A percentile compares a stretch with the other conserved stretches of the same genome.
Evolutionary conservation across 2,113 vertebrate species (phyloP).

Genomic region (Atractosteus spatula): DNA sequence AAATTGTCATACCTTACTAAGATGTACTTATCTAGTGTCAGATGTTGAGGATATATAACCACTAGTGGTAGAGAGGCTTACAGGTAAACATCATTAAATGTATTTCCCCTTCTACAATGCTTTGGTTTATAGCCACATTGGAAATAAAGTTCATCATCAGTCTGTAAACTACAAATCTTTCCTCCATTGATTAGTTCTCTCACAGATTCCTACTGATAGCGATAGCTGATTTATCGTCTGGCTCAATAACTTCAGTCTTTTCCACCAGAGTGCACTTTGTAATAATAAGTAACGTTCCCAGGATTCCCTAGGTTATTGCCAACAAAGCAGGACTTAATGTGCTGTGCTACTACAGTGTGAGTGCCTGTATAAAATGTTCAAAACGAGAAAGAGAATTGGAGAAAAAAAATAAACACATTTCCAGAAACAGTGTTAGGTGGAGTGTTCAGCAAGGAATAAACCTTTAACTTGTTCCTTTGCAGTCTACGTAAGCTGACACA

Average conservation of each 20-base stretch:
- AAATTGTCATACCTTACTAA: too few species aligned
- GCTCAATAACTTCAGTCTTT: slow-evolving; percentile 17
- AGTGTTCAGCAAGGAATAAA: too few species aligned
- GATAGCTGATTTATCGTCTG: slow-evolving; percentile 45
- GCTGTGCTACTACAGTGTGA: not conserved
- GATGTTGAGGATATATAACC: too few species aligned
- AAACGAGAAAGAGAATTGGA: too few species aligned
- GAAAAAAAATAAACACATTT: too few species aligned
- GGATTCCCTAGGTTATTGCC: not conserved
- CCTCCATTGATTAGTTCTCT: slow-evolving; percentile 33
- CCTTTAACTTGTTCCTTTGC: too few species aligned
- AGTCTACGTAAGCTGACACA: too few species aligned
- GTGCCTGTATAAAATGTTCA: too few species aligned
- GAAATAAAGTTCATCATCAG: slow-evolving; percentile 37
- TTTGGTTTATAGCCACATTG: slow-evolving; percentile 27
- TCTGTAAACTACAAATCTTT: slow-evolving; percentile 39
- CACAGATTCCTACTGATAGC: slow-evolving; percentile 16
- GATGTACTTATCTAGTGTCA: too few species aligned
- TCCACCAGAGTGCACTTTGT: not conserved
- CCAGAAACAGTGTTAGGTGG: too few species aligned
- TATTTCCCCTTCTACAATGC: slow-evolving; percentile 21
- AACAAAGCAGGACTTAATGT: not conserved
- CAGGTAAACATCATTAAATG: slow-evolving; percentile 30
- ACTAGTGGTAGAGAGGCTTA: slow-evolving; percentile 18
- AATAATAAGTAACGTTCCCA: not conserved